These are phyloP conservation scores for Sussaba pulchella DNA, from an alignment of 2,888 invertebrate species.

Conservation along the genomic window DNA sequence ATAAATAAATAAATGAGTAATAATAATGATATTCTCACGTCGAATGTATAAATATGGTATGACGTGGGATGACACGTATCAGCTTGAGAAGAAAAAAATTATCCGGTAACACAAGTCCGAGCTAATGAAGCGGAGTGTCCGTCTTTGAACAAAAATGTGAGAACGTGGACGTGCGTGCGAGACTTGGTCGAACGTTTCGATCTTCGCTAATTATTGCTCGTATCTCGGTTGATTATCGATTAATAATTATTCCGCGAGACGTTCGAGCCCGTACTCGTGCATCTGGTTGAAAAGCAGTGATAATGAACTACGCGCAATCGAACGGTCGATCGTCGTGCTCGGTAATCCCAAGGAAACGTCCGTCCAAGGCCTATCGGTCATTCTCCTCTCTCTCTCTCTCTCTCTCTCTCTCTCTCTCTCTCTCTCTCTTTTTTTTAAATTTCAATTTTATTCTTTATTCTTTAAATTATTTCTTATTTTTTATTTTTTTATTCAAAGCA, in stretches of 20 bases:
- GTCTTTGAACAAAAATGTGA: slow-evolving; percentile 27
- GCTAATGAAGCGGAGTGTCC: slow-evolving; percentile 63
- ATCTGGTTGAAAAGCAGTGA: slow-evolving; percentile 46
- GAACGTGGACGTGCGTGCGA: no score
- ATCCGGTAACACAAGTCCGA: slow-evolving; percentile 55
- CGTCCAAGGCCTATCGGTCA: slow-evolving; percentile 55
- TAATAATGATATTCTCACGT: slow-evolving; percentile 46
- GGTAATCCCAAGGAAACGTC: slow-evolving; percentile 22
- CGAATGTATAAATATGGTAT: slow-evolving; percentile 8
- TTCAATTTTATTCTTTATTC: no score
- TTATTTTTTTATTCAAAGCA: slow-evolving; percentile 60
- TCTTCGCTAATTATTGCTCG: slow-evolving; percentile 34
- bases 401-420: no score
- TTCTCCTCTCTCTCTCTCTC: slow-evolving; percentile 22
- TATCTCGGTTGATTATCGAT: slow-evolving; percentile 61
- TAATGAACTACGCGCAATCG: slow-evolving; percentile 62
- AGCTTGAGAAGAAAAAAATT: slow-evolving; percentile 31
- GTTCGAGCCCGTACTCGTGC: slow-evolving; percentile 26
- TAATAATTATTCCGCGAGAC: slow-evolving; percentile 62
- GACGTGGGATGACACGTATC: slow-evolving; percentile 30
- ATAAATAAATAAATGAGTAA: slow-evolving; percentile 33
- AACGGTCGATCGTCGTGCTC: slow-evolving; percentile 22
- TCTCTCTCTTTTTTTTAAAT: no score
- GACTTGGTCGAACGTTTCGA: no score
- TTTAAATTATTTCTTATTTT: no score